These are phyloP conservation scores for Chloropsis cyanopogon DNA, from an alignment of 2,113 vertebrate species.

Conservation along the genomic window DNA sequence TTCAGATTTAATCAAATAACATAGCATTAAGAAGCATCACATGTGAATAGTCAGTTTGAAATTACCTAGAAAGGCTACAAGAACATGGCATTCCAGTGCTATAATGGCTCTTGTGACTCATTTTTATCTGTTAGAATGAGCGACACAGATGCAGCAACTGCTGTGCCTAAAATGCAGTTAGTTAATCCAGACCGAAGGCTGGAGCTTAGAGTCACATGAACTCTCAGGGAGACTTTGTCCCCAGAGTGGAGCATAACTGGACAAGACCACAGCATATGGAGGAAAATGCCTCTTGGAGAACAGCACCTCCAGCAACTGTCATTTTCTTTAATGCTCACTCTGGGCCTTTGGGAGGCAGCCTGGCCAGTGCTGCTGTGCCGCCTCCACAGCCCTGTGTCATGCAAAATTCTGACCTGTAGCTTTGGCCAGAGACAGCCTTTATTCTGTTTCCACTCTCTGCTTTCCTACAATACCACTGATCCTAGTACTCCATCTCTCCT, in stretches of 20 bases:
- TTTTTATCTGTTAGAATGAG: background rate
- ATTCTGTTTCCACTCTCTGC: background rate
- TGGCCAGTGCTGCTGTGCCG: background rate
- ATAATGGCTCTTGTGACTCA: background rate
- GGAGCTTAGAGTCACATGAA: background rate
- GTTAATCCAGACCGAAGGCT: background rate
- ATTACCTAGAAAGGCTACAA: background rate
- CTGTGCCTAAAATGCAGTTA: background rate
- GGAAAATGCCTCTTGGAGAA: conserved; percentile 4
- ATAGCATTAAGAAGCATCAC: background rate
- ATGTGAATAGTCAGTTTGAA: background rate
- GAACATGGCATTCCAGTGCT: background rate
- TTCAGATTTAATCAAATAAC: background rate
- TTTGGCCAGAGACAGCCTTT: background rate
- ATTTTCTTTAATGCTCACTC: conserved; percentile 41
- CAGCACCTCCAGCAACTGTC: conserved; percentile 34
- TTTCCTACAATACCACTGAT: background rate
- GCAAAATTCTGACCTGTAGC: background rate
- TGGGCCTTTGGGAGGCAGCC: background rate
- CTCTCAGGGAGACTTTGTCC: background rate
- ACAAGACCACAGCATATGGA: conserved; percentile 57
- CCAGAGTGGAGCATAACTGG: background rate
- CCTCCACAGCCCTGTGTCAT: background rate
- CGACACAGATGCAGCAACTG: background rate
- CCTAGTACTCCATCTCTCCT: background rate